These are phyloP conservation scores for Tipula confusa DNA, from an alignment of 2,888 invertebrate species.

Conservation along the genomic window DNA sequence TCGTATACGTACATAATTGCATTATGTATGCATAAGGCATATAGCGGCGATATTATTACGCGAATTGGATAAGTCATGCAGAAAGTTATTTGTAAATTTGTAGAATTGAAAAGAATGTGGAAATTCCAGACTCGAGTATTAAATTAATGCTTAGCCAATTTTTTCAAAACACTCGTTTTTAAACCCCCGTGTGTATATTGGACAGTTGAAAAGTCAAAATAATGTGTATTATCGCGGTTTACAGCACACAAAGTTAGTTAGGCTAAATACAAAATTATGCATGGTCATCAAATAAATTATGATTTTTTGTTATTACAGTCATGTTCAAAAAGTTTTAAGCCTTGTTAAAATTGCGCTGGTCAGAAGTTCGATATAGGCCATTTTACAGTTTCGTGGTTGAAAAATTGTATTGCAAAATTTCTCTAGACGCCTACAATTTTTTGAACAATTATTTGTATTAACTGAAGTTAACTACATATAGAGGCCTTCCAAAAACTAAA, in stretches of 20 bases:
- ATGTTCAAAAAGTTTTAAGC: too few species aligned
- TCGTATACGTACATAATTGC: background rate
- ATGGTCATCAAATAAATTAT: slow-evolving; percentile 20
- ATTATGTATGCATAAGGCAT: background rate
- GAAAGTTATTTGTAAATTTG: background rate
- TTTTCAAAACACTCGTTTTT: background rate
- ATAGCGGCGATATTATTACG: background rate
- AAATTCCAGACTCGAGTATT: too few species aligned
- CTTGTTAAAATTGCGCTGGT: too few species aligned
- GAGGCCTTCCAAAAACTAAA: too few species aligned
- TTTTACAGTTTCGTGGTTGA: too few species aligned
- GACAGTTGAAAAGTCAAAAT: background rate
- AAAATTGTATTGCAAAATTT: too few species aligned
- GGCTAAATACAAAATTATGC: background rate
- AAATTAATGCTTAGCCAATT: background rate
- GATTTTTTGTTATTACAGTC: too few species aligned
- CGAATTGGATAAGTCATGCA: slow-evolving; percentile 8
- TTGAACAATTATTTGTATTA: too few species aligned
- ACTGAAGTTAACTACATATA: too few species aligned
- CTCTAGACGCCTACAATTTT: too few species aligned
- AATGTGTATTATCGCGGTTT: background rate
- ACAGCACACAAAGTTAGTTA: background rate
- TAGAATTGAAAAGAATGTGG: background rate
- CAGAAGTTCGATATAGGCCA: too few species aligned
- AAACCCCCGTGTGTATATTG: background rate